These are phyloP conservation scores for Pterocles burchelli DNA, from an alignment of 2,113 vertebrate species.

Conservation along the genomic window DNA sequence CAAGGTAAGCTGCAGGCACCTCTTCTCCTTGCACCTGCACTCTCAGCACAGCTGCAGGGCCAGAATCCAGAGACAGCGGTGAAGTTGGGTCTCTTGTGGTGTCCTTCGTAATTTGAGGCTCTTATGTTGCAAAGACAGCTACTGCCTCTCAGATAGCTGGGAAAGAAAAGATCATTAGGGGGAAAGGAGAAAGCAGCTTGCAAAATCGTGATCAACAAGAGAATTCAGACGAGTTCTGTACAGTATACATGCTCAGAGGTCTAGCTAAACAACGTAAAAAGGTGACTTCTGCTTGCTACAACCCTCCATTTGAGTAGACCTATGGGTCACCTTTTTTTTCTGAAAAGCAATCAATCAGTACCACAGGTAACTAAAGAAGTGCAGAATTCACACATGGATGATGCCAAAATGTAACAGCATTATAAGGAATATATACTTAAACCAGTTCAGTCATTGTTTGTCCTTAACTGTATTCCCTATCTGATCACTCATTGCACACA, in stretches of 20 bases:
- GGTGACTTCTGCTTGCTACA: background rate
- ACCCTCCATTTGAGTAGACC: background rate
- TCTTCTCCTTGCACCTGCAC: background rate
- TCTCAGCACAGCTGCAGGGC: background rate
- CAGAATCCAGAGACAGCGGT: background rate
- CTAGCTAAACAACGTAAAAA: background rate
- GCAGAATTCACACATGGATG: background rate
- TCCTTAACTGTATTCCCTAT: background rate
- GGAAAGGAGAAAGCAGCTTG: background rate
- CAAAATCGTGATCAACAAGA: background rate
- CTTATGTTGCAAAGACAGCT: background rate
- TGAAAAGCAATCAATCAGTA: background rate
- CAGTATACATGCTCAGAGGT: background rate
- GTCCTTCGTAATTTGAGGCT: fast-evolving
- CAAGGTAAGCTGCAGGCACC: background rate
- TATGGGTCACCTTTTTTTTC: background rate
- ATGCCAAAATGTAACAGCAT: background rate
- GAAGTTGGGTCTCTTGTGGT: background rate
- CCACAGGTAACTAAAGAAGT: background rate
- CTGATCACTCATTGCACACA: background rate
- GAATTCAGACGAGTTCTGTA: background rate
- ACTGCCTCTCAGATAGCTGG: background rate
- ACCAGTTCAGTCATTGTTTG: background rate
- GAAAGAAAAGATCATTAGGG: background rate
- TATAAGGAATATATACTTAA: background rate